phyloP scores from a whole-genome alignment of 2,797 vertebrate genomes.

The Parambassis ranga region DNA sequence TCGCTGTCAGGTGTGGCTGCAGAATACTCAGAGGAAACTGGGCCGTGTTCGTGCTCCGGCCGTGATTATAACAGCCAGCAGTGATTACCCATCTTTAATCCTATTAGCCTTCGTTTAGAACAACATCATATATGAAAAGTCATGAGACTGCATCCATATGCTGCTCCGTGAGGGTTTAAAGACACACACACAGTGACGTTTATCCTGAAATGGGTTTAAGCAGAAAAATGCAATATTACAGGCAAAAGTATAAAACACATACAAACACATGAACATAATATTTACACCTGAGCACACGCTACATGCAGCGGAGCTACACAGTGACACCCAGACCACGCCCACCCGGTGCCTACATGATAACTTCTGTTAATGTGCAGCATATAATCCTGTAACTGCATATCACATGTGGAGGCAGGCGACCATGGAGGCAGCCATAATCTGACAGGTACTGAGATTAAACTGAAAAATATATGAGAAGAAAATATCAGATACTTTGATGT shows the following conservation, averaged over 20 bases:
- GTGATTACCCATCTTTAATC: conserved; percentile 81
- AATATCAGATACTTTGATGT: no score
- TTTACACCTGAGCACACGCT: conserved; percentile 43
- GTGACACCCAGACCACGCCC: no score
- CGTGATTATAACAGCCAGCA: conserved; percentile 62
- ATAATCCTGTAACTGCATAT: no score
- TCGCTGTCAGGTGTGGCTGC: conserved; percentile 1
- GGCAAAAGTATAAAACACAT: conserved; percentile 43
- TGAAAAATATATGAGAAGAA: no score
- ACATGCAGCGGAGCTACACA: no score
- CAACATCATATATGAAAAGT: conserved; percentile 22
- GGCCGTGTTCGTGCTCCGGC: conserved; percentile 31
- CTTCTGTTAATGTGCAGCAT: no score
- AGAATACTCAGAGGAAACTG: conserved; percentile 30
- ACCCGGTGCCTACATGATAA: no score
- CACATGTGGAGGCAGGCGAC: no score
- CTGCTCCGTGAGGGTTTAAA: conserved; percentile 58
- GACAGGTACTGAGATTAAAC: no score
- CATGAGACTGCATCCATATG: conserved; percentile 52
- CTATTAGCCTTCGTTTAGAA: conserved; percentile 76
- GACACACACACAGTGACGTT: neutral
- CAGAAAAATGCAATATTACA: conserved; percentile 51
- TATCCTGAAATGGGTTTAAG: no score
- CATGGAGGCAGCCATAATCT: no score
- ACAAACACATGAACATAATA: conserved; percentile 23